A percentile compares a stretch with the other conserved stretches of the same genome.
phyloP scores from a whole-genome alignment of 2,888 invertebrate species.

The Agrilus cyanescens region DNA sequence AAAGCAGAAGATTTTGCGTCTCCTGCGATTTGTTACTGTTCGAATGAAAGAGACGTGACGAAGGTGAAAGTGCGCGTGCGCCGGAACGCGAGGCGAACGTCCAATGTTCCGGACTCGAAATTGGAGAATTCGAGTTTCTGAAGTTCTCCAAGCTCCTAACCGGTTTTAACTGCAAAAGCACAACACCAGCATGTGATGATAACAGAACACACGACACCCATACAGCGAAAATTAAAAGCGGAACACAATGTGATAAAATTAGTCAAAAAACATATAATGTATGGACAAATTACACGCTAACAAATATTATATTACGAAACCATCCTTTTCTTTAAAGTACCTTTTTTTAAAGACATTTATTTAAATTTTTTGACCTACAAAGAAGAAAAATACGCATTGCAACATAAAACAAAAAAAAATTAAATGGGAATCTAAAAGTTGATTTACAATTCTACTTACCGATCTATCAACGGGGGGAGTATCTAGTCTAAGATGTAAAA shows the following conservation, averaged over 20 bases:
- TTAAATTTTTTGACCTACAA: not conserved
- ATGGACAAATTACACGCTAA: too few species aligned
- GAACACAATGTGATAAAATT: slow-evolving; percentile 7
- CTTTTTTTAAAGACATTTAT: not conserved
- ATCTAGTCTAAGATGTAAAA: slow-evolving; percentile 38
- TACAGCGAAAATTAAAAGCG: slow-evolving; percentile 1
- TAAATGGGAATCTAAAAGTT: not conserved
- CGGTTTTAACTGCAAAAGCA: slow-evolving; percentile 44
- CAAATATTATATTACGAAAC: not conserved
- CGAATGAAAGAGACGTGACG: slow-evolving; percentile 18
- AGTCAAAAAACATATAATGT: not conserved
- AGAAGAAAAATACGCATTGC: slow-evolving; percentile 1
- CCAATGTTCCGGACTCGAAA: slow-evolving; percentile 29
- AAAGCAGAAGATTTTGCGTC: slow-evolving; percentile 32
- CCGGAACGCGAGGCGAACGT: slow-evolving; percentile 20
- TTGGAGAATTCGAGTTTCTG: slow-evolving; percentile 26
- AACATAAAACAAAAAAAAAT: slow-evolving; percentile 6
- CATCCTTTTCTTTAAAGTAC: not conserved
- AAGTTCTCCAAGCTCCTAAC: slow-evolving; percentile 49
- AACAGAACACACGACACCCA: slow-evolving; percentile 1
- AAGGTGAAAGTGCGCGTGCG: slow-evolving; percentile 25
- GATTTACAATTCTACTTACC: slow-evolving; percentile 36
- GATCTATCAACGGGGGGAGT: slow-evolving; percentile 52
- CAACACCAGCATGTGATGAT: slow-evolving; percentile 1
- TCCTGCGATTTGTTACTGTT: slow-evolving; percentile 21